A percentile compares a stretch with the other conserved stretches of the same genome.
Evolutionary conservation across 2,113 vertebrate species (phyloP).

Genomic region (Ciconia boyciana): DNA sequence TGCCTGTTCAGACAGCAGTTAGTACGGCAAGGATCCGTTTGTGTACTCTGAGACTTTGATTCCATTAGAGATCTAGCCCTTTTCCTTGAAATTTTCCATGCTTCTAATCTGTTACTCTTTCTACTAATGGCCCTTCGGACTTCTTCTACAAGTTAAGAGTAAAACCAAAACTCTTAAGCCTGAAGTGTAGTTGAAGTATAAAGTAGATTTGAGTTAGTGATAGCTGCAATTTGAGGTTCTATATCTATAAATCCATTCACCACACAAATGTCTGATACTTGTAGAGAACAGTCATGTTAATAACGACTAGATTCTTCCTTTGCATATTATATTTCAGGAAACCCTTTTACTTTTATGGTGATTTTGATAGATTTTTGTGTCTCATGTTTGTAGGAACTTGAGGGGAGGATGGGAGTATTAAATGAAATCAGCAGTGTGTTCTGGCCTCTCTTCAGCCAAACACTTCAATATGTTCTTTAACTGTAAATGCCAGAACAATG

Average conservation of each 20-base stretch:
- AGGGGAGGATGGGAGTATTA: background rate
- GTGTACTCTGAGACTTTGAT: background rate
- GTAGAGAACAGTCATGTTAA: background rate
- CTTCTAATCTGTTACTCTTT: background rate
- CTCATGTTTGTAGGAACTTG: background rate
- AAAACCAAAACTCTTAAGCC: background rate
- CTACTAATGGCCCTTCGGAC: background rate
- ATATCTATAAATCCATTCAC: background rate
- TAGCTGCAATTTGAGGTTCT: background rate
- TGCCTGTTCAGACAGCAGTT: constrained; percentile 46
- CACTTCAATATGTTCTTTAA: background rate
- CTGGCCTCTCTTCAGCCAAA: background rate
- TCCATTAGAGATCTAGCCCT: background rate
- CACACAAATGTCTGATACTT: background rate
- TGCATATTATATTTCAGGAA: background rate
- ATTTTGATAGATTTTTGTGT: background rate
- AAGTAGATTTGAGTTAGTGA: background rate
- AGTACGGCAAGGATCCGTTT: background rate
- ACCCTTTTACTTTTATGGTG: background rate
- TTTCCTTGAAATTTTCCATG: background rate
- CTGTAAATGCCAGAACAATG: background rate
- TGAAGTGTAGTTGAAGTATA: background rate
- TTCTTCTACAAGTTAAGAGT: background rate
- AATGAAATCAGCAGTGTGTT: background rate
- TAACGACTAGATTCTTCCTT: background rate